A percentile compares a stretch with the other conserved stretches of the same genome.
Conservation (phyloP, 2,888 invertebrate genomes). For the Boloria selene region DNA sequence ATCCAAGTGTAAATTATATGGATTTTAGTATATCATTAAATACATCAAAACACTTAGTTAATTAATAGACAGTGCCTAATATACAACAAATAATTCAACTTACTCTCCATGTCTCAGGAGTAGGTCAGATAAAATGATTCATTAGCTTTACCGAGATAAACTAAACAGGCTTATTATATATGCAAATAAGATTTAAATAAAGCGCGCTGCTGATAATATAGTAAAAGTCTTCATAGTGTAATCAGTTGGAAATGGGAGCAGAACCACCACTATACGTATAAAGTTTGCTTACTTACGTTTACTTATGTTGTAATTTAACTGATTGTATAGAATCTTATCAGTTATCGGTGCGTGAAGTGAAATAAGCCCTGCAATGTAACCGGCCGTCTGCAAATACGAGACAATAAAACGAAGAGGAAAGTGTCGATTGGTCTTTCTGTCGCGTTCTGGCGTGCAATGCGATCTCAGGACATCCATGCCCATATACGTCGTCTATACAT, state of each 20-base stretch:
- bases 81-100: no score
- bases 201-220: no score
- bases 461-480: constrained; percentile 26
- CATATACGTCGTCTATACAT: constrained; percentile 15
- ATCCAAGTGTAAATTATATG: no score
- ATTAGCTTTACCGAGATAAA: no score
- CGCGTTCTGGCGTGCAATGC: constrained; percentile 21
- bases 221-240: no score
- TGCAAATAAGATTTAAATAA: no score
- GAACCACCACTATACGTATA: neutral
- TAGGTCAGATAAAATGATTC: no score
- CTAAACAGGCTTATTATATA: no score
- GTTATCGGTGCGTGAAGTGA: neutral
- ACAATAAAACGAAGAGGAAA: constrained; percentile 29
- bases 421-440: constrained; percentile 24
- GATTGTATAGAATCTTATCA: neutral
- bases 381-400: constrained; percentile 21
- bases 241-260: neutral
- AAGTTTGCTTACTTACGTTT: neutral
- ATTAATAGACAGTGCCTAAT: no score
- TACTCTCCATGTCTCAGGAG: no score
- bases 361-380: constrained; percentile 17
- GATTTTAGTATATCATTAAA: no score
- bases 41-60: no score
- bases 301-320: constrained; percentile 7